Conservation (phyloP, 2,888 invertebrate species). For the Campoletis raptor region DNA sequence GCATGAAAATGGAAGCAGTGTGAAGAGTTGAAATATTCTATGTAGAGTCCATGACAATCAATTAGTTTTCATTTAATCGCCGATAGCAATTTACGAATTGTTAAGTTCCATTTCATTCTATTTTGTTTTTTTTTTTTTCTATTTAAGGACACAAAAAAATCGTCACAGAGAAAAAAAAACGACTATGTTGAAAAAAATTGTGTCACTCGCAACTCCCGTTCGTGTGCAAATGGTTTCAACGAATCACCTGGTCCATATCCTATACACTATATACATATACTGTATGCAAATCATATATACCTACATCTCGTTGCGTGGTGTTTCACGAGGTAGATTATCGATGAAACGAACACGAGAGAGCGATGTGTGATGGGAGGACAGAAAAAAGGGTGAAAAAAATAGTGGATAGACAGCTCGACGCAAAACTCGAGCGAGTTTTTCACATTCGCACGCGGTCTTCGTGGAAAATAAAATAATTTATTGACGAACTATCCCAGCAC, state of each 20-base stretch:
- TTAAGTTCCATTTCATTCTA: background rate
- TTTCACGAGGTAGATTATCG: slow-evolving; percentile 53
- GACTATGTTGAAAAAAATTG: slow-evolving; percentile 26
- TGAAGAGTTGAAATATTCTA: background rate
- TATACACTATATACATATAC: background rate
- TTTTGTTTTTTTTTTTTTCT: slow-evolving; percentile 15
- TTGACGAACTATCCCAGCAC: slow-evolving; percentile 64
- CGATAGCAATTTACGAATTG: background rate
- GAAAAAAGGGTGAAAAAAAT: slow-evolving; percentile 19
- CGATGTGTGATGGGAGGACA: slow-evolving; percentile 46
- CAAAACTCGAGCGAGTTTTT: slow-evolving; percentile 28
- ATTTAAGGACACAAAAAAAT: background rate
- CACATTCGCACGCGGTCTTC: slow-evolving; percentile 54
- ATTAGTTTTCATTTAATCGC: slow-evolving; percentile 2
- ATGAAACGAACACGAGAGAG: slow-evolving; percentile 51
- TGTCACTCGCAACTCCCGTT: slow-evolving; percentile 34
- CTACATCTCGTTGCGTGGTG: slow-evolving; percentile 23
- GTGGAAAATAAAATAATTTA: slow-evolving; percentile 68
- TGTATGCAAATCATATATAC: background rate
- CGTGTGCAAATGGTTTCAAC: slow-evolving; percentile 18
- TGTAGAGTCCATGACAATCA: background rate
- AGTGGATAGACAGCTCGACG: slow-evolving; percentile 32
- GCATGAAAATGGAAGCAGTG: background rate
- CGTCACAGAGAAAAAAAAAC: background rate
- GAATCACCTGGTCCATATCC: slow-evolving; percentile 40